These are phyloP conservation scores for Oophaga sylvatica DNA, from an alignment of 2,797 vertebrate genomes.

Conservation along the genomic window DNA sequence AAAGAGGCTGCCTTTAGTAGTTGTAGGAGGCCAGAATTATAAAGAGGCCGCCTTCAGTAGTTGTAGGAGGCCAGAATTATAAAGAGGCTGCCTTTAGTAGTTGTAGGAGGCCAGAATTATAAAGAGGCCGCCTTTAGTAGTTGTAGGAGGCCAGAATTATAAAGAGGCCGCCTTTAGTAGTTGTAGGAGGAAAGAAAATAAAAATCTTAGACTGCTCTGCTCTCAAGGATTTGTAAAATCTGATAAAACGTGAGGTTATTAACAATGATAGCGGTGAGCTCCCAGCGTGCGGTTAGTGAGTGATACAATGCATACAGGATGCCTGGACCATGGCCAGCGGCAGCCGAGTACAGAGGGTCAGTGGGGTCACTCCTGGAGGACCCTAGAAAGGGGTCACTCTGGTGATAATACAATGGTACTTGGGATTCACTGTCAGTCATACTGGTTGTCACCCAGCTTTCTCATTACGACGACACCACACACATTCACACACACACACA, in stretches of 20 bases:
- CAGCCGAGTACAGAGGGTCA: neutral
- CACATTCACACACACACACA: no score
- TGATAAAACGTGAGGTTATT: conserved; percentile 1
- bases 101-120: no score
- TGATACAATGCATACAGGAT: neutral
- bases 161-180: no score
- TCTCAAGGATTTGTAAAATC: neutral
- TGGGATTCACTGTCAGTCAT: neutral
- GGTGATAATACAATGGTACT: neutral
- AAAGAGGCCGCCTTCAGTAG: no score
- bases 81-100: no score
- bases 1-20: no score
- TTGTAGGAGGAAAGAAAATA: no score
- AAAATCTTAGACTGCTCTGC: no score
- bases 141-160: neutral
- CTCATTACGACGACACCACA: no score
- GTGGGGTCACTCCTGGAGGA: neutral
- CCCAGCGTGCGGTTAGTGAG: neutral
- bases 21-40: no score
- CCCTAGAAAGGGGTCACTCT: conserved; percentile 7
- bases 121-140: no score
- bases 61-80: no score
- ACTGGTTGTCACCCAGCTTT: neutral
- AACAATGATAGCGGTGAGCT: neutral
- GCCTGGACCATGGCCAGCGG: conserved; percentile 13